Percentiles rank a stretch among this genome's conserved stretches.
phyloP scores from a whole-genome alignment of 2,888 invertebrate genomes.

The Ophion slaviceki region DNA sequence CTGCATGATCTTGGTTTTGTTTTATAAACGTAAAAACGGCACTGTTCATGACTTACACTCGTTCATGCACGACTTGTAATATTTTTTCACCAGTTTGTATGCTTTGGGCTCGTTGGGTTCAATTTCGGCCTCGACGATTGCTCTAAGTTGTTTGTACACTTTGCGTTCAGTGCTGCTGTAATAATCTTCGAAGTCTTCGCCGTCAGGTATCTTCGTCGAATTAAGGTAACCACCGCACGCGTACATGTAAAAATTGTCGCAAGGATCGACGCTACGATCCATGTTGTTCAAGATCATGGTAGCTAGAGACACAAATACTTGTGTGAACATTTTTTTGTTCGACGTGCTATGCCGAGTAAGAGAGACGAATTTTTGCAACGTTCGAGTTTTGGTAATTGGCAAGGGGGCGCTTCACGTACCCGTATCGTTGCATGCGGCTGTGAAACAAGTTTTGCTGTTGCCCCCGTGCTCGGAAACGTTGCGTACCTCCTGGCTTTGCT shows the following conservation, averaged over 20 bases:
- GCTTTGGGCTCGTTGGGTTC: constrained; percentile 87
- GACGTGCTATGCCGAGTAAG: no score
- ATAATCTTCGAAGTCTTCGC: constrained; percentile 91
- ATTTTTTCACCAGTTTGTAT: constrained; percentile 91
- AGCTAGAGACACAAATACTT: constrained; percentile 83
- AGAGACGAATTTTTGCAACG: no score
- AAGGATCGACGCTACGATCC: constrained; percentile 89
- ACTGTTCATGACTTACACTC: constrained; percentile 87
- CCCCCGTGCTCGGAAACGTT: constrained; percentile 75
- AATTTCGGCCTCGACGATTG: constrained; percentile 88
- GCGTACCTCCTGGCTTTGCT: constrained; percentile 58
- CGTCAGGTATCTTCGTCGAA: constrained; percentile 91
- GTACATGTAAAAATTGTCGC: constrained; percentile 93
- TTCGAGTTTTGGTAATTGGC: no score
- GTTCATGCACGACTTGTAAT: constrained; percentile 95
- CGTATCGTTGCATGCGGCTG: constrained; percentile 92
- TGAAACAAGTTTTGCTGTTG: constrained; percentile 87
- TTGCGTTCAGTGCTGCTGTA: constrained; percentile 91
- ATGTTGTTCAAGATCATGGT: constrained; percentile 89
- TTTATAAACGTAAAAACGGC: background rate
- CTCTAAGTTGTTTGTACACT: constrained; percentile 89
- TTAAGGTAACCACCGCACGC: constrained; percentile 91
- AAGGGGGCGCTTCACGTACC: constrained; percentile 83
- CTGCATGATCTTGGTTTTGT: background rate
- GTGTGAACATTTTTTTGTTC: no score